Base-by-base conservation (phyloP, 2,888 invertebrate species). In the Sialis lutaria region DNA sequence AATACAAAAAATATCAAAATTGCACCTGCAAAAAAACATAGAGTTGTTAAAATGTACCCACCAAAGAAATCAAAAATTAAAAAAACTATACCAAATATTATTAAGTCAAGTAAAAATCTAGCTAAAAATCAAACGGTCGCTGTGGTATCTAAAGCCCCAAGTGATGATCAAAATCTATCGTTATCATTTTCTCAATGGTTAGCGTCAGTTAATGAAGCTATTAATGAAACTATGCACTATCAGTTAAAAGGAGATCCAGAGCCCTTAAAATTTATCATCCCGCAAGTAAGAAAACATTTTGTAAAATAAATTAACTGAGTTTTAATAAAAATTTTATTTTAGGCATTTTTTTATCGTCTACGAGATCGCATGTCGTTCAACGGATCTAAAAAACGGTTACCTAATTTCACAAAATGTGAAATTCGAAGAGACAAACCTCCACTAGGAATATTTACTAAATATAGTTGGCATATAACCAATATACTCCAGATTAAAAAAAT, bases 181-280 rank as follows among this genome's bases (percentile, higher is more conserved):
- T 60, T 74, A 51, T 60, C 63, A 6, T 86, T 84, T 60, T 64
- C 74, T 7, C 71, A 76, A 44, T 87, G 87, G 86, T 64, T 86
- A 41, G 75, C 78, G 2, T 79, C 81, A 56, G 77, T 84, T 9
- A 83, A 84, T 7, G 86, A 87, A 59, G 67, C 78, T 30, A 78
- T 87, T 46, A 86, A 86, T 64, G 77, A 77, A 53, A 74, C 78
- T 9, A 77, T 86, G 74, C 78, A 77, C 58, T 80, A 76, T 58
- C 78, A 77, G 55, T 75, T 76, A 55, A 69, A 72, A 57, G 77
- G 79, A 48, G 74, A 73, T 55, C 74, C 79, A 6, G 75, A 82
- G 34, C 74, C 77, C 0, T 65, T 82, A 30, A 73, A 74, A 8
- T 83, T 84, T 60, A 78, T 79, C 58, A 76, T 79, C 39, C 81